Conservation (phyloP, 2,888 invertebrate genomes). For the Trichogramma dendrolimi region DNA sequence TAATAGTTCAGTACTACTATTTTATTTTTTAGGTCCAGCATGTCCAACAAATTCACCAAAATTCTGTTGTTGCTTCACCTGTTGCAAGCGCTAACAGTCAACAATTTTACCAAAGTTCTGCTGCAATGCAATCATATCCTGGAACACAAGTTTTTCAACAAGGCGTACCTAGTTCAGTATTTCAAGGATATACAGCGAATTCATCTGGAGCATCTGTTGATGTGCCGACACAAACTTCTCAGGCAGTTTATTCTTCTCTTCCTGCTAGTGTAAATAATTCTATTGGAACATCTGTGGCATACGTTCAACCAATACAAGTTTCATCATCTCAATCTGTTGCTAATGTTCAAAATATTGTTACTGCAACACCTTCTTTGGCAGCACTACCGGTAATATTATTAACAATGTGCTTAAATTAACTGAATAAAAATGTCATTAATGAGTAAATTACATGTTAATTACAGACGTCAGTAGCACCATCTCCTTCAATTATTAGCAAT, state of each 20-base stretch:
- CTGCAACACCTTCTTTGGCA: constrained; percentile 12
- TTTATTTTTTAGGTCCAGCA: constrained; percentile 37
- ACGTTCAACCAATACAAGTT: constrained; percentile 36
- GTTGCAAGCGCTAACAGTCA: constrained; percentile 36
- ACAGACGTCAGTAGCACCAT: constrained; percentile 25
- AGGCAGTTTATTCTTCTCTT: constrained; percentile 32
- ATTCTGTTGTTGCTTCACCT: constrained; percentile 38
- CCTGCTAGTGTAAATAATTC: constrained; percentile 30
- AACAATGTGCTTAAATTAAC: not conserved
- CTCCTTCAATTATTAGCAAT: constrained; percentile 36
- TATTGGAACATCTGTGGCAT: constrained; percentile 33
- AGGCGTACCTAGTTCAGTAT: constrained; percentile 41
- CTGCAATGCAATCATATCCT: constrained; percentile 35
- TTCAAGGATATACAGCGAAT: constrained; percentile 39
- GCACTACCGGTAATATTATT: constrained; percentile 13
- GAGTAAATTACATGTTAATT: constrained; percentile 2
- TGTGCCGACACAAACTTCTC: constrained; percentile 35
- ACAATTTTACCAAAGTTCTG: constrained; percentile 39
- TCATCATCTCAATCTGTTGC: constrained; percentile 28
- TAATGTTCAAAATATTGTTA: constrained; percentile 22
- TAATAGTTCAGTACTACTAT: not conserved
- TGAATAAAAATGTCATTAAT: not conserved
- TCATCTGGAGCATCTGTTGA: constrained; percentile 41
- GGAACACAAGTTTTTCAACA: constrained; percentile 40
- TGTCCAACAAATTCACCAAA: constrained; percentile 47